These are phyloP conservation scores for Ciconia boyciana DNA, from an alignment of 2,113 vertebrate species.

Conservation along the genomic window DNA sequence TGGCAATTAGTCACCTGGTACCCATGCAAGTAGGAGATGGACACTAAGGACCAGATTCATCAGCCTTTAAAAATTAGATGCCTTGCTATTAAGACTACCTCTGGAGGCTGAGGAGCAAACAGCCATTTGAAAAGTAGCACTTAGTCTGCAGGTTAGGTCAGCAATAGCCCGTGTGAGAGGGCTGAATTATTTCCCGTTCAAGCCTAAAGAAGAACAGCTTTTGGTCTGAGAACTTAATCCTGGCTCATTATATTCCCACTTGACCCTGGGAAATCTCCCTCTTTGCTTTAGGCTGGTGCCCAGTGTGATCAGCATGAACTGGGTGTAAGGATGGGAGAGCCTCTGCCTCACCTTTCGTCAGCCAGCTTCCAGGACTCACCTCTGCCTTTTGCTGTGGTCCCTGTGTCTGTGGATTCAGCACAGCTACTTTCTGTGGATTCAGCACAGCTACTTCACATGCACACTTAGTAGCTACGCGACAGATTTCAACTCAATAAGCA, in stretches of 20 bases:
- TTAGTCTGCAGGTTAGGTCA: background rate
- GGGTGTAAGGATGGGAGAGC: fast-evolving
- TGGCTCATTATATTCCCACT: background rate
- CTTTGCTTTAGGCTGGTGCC: background rate
- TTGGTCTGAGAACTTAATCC: background rate
- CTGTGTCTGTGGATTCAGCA: background rate
- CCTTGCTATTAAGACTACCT: background rate
- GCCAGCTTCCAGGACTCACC: fast-evolving
- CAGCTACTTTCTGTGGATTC: background rate
- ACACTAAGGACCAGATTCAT: background rate
- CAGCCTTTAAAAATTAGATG: background rate
- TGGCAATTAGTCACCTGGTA: background rate
- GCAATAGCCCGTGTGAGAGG: background rate
- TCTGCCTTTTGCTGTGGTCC: background rate
- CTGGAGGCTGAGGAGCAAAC: background rate
- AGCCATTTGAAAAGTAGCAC: background rate
- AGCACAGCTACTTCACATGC: background rate
- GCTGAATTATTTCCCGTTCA: background rate
- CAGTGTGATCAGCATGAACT: fast-evolving
- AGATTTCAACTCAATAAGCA: background rate
- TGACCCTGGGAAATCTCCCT: background rate
- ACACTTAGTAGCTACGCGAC: background rate
- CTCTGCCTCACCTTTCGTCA: background rate
- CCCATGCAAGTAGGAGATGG: background rate
- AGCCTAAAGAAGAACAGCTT: background rate